These are phyloP conservation scores for Ranitomeya imitator DNA, from an alignment of 2,113 vertebrate species.

Conservation along the genomic window DNA sequence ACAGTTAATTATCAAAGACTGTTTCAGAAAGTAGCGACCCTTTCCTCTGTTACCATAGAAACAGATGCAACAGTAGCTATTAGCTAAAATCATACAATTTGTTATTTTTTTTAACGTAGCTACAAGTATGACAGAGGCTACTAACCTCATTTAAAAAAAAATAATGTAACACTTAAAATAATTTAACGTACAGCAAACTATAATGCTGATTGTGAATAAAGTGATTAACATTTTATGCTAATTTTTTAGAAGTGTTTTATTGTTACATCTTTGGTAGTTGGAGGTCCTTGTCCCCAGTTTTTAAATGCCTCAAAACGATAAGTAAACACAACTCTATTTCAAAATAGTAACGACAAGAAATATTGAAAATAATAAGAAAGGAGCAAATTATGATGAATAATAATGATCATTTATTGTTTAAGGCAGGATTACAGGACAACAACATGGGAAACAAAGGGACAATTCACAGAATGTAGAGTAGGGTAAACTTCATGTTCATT, in stretches of 20 bases:
- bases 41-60: conserved; percentile 75
- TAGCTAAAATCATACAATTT: conserved; percentile 69
- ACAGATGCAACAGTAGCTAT: conserved; percentile 68
- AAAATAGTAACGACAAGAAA: too few relatives aligned
- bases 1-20: conserved; percentile 70
- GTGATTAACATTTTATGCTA: conserved; percentile 7
- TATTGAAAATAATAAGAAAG: too few relatives aligned
- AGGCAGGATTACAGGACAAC: too few relatives aligned
- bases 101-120: conserved; percentile 64
- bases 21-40: conserved; percentile 71
- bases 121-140: conserved; percentile 59
- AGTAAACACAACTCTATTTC: too few relatives aligned
- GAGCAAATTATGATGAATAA: too few relatives aligned
- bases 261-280: not conserved
- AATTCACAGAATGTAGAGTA: too few relatives aligned
- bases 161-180: conserved; percentile 6
- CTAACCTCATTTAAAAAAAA: conserved; percentile 63
- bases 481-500: too few relatives aligned
- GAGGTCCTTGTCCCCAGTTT: not conserved
- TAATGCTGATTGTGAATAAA: not conserved
- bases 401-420: too few relatives aligned
- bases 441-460: too few relatives aligned
- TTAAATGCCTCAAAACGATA: not conserved
- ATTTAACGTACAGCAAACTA: not conserved
- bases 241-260: not conserved